These are phyloP conservation scores for Drosophila birchii DNA, from an alignment of 2,888 invertebrate species.

Conservation along the genomic window DNA sequence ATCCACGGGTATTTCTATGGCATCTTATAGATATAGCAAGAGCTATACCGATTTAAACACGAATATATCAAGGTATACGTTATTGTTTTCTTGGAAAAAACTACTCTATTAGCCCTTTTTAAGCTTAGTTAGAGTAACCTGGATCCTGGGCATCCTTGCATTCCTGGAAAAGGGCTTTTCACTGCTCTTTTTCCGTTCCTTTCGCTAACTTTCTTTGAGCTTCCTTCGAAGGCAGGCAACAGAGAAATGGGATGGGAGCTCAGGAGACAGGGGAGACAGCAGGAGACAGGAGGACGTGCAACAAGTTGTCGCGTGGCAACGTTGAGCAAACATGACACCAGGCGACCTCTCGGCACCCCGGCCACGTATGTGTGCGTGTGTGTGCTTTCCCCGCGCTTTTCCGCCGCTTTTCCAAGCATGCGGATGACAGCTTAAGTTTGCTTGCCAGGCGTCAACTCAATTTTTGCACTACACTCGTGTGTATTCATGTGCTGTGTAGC, in stretches of 20 bases:
- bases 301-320: slow-evolving; percentile 78
- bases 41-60: too few relatives aligned
- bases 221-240: slow-evolving; percentile 14
- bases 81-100: background rate
- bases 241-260: background rate
- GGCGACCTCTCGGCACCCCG: slow-evolving; percentile 5
- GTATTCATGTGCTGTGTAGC: slow-evolving; percentile 15
- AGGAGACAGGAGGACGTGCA: slow-evolving; percentile 56
- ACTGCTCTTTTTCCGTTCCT: slow-evolving; percentile 10
- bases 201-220: slow-evolving; percentile 13
- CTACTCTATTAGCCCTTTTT: background rate
- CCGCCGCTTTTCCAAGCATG: slow-evolving; percentile 44
- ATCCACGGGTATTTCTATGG: too few relatives aligned
- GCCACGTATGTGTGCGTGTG: background rate
- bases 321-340: slow-evolving; percentile 55
- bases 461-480: slow-evolving; percentile 51
- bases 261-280: slow-evolving; percentile 1
- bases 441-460: slow-evolving; percentile 76
- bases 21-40: background rate
- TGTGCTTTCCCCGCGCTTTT: slow-evolving; percentile 12
- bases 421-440: slow-evolving; percentile 71
- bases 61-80: too few relatives aligned
- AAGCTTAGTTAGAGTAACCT: slow-evolving; percentile 17
- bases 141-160: slow-evolving; percentile 7
- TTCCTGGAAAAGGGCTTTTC: slow-evolving; percentile 16